phyloP scores from a whole-genome alignment of 2,797 vertebrate species.

The Silurus lanzhouensis region DNA sequence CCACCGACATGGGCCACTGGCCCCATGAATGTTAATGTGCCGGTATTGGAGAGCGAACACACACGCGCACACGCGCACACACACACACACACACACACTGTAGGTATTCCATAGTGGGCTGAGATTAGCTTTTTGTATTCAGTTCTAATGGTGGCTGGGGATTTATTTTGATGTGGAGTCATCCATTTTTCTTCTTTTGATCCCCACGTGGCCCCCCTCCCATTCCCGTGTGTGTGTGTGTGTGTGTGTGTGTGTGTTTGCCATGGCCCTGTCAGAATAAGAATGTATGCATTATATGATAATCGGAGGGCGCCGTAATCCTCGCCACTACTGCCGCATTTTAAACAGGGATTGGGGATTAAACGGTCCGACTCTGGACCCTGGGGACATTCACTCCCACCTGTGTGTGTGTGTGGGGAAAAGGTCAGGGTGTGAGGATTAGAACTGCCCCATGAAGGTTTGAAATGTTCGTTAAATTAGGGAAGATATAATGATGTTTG shows the following conservation, averaged over 20 bases:
- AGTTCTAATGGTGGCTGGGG: conserved; percentile 23
- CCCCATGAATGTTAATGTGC: conserved; percentile 80
- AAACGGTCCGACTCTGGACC: conserved; percentile 57
- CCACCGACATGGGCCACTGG: conserved; percentile 70
- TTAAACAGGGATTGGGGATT: conserved; percentile 71
- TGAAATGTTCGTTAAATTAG: background rate
- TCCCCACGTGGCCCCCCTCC: background rate
- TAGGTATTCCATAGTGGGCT: conserved; percentile 37
- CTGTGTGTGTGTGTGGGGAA: background rate
- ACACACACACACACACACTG: conserved; percentile 8
- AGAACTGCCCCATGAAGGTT: background rate
- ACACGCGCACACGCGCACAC: background rate
- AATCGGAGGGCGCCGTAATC: conserved; percentile 66
- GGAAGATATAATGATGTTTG: background rate
- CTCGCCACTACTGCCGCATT: conserved; percentile 67
- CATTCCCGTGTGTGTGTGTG: background rate
- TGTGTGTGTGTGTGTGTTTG: background rate
- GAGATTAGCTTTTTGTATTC: conserved; percentile 35
- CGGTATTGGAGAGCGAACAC: background rate
- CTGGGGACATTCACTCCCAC: conserved; percentile 53
- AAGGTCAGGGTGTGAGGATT: too few relatives aligned
- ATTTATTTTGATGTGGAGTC: conserved; percentile 2
- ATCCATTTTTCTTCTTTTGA: conserved; percentile 39
- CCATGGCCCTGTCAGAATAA: conserved; percentile 60
- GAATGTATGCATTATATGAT: conserved; percentile 68